Conservation (phyloP, 2,113 vertebrate species). For the Genyomyrus donnyi region DNA sequence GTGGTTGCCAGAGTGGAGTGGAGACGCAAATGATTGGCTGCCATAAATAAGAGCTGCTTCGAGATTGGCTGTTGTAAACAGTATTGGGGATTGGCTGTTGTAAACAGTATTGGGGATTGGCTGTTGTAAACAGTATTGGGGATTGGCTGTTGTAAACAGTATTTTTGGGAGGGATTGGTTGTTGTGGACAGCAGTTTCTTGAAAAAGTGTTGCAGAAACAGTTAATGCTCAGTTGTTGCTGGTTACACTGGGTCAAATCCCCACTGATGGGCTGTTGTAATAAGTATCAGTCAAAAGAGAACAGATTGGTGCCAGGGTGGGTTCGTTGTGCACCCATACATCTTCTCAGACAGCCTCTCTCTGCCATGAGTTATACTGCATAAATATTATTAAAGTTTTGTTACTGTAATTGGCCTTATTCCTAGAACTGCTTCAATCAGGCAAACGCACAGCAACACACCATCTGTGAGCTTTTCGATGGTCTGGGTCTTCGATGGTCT, state of each 20-base stretch:
- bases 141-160: neutral
- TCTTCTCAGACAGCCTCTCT: neutral
- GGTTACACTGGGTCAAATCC: neutral
- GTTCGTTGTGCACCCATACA: neutral
- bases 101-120: neutral
- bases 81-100: neutral
- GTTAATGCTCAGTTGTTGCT: neutral
- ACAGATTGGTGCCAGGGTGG: neutral
- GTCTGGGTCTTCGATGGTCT: neutral
- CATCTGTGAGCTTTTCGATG: neutral
- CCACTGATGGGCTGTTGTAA: neutral
- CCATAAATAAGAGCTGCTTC: neutral
- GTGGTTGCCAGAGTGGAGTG: neutral
- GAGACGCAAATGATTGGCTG: neutral
- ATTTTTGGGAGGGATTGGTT: neutral
- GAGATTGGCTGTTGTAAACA: no score
- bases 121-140: neutral
- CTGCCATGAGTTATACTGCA: neutral
- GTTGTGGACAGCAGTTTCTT: neutral
- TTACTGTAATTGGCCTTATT: neutral
- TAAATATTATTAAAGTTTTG: slow-evolving; percentile 8
- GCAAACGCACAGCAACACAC: neutral
- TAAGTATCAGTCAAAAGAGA: neutral
- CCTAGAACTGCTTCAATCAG: neutral
- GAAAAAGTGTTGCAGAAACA: neutral